These are phyloP conservation scores for Didymodactylos carnosus DNA, from an alignment of 2,888 invertebrate genomes.

Conservation along the genomic window DNA sequence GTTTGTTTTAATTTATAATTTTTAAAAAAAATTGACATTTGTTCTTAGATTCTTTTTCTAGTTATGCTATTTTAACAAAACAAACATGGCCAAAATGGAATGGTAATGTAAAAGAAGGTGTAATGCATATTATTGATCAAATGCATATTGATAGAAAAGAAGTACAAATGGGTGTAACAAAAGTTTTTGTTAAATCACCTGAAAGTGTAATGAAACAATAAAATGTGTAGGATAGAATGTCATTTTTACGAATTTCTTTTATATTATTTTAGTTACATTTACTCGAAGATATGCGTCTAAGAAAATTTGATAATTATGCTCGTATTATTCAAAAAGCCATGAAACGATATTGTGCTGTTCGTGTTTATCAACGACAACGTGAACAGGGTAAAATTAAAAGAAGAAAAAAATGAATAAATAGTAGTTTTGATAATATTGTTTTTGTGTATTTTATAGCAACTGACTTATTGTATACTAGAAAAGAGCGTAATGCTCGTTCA, in stretches of 20 bases:
- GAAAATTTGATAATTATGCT: slow-evolving; percentile 47
- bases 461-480: slow-evolving; percentile 39
- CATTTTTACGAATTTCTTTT: not conserved
- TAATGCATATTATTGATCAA: slow-evolving; percentile 41
- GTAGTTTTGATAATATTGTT: not conserved
- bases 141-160: slow-evolving; percentile 46
- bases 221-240: not conserved
- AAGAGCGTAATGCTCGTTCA: slow-evolving; percentile 44
- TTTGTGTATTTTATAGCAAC: slow-evolving; percentile 28
- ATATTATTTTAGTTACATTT: slow-evolving; percentile 42
- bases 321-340: slow-evolving; percentile 48
- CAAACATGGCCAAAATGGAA: slow-evolving; percentile 46
- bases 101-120: slow-evolving; percentile 41
- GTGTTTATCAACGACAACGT: slow-evolving; percentile 42
- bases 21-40: not conserved
- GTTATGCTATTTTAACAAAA: slow-evolving; percentile 46
- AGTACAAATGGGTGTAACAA: slow-evolving; percentile 45
- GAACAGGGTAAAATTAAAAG: slow-evolving; percentile 35
- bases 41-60: slow-evolving; percentile 18
- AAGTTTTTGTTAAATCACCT: slow-evolving; percentile 49
- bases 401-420: no score
- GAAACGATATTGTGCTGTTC: slow-evolving; percentile 44
- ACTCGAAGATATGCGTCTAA: slow-evolving; percentile 47
- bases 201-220: slow-evolving; percentile 35
- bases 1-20: slow-evolving; percentile 21